phyloP scores from a whole-genome alignment of 1,140 invertebrate genomes.

The Galleria mellonella region DNA sequence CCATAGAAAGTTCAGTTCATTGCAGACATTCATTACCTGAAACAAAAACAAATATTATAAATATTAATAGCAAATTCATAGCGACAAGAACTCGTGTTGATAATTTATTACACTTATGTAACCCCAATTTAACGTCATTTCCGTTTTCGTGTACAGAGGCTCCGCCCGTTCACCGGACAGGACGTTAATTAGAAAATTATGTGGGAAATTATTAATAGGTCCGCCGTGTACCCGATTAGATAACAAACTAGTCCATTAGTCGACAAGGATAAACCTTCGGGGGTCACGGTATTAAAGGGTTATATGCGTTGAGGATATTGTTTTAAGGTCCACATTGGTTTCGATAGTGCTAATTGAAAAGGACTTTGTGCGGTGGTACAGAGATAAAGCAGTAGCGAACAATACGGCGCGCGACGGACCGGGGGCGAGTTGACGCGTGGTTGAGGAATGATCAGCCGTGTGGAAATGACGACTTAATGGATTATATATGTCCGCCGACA shows the following conservation, averaged over 20 bases:
- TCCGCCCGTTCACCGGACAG: slow-evolving; percentile 22
- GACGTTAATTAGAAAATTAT: slow-evolving; percentile 66
- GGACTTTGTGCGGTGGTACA: slow-evolving; percentile 33
- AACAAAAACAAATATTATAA: slow-evolving; percentile 46
- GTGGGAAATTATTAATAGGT: slow-evolving; percentile 68
- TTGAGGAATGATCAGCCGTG: slow-evolving; percentile 66
- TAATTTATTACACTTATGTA: slow-evolving; percentile 21
- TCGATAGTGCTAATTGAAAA: slow-evolving; percentile 24
- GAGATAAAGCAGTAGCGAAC: slow-evolving; percentile 64
- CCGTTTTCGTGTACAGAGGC: slow-evolving; percentile 29
- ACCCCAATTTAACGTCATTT: slow-evolving; percentile 31
- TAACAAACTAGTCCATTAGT: slow-evolving; percentile 67
- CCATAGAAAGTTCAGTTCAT: background rate
- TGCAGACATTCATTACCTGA: slow-evolving; percentile 41
- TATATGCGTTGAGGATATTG: slow-evolving; percentile 21
- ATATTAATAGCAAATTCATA: slow-evolving; percentile 14
- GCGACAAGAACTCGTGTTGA: slow-evolving; percentile 13
- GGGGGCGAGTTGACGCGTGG: slow-evolving; percentile 61
- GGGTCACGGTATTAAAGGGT: slow-evolving; percentile 9
- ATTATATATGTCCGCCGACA: slow-evolving; percentile 69
- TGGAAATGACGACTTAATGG: slow-evolving; percentile 74
- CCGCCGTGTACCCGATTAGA: slow-evolving; percentile 60
- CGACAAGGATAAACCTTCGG: slow-evolving; percentile 31
- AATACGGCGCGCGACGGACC: slow-evolving; percentile 44
- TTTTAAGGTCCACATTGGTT: slow-evolving; percentile 39